These are phyloP conservation scores for Crypturellus tataupa DNA, from an alignment of 2,797 vertebrate species.

Conservation along the genomic window DNA sequence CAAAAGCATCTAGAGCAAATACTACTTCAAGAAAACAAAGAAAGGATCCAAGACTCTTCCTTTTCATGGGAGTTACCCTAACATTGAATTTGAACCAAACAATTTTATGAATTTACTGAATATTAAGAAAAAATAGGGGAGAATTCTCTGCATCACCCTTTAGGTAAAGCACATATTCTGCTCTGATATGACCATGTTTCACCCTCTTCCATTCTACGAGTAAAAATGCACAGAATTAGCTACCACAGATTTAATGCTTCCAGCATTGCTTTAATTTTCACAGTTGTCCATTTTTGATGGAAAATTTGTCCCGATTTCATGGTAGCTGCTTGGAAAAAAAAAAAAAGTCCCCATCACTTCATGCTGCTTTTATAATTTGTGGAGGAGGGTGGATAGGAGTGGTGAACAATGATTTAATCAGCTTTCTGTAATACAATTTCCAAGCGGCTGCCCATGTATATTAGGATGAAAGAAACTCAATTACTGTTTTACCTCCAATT, in stretches of 20 bases:
- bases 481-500: slow-evolving; percentile 13
- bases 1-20: not conserved
- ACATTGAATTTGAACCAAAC: not conserved
- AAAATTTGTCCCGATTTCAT: slow-evolving; percentile 69
- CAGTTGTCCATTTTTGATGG: slow-evolving; percentile 54
- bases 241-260: slow-evolving; percentile 20
- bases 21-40: not conserved
- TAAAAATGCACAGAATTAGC: slow-evolving; percentile 54
- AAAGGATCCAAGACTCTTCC: not conserved
- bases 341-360: slow-evolving; percentile 26
- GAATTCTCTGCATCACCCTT: not conserved
- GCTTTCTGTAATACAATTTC: slow-evolving; percentile 60
- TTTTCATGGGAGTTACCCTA: not conserved
- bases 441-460: slow-evolving; percentile 25
- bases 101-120: not conserved
- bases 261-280: slow-evolving; percentile 37
- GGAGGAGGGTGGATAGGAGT: not conserved
- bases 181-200: not conserved
- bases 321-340: slow-evolving; percentile 68
- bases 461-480: slow-evolving; percentile 14
- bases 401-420: slow-evolving; percentile 70
- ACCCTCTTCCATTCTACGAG: slow-evolving; percentile 1
- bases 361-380: slow-evolving; percentile 27
- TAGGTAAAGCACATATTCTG: not conserved
- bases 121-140: not conserved